Evolutionary conservation across 2,797 vertebrate species (phyloP).

Genomic region (Oreochromis grahami): DNA sequence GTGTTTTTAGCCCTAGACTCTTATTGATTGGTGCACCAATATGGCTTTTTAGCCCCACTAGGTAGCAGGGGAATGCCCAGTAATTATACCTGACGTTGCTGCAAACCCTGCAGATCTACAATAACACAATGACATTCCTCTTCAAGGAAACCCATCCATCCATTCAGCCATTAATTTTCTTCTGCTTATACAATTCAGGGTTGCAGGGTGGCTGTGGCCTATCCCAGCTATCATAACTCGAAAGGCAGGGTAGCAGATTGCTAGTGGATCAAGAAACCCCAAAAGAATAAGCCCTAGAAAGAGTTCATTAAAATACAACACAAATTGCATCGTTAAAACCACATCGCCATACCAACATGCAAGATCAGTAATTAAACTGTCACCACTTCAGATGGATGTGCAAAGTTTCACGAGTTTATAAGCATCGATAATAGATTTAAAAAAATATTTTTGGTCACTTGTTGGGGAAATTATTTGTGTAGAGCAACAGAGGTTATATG

Average conservation of each 20-base stretch:
- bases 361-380: neutral
- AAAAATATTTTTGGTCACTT: neutral
- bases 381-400: neutral
- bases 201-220: neutral
- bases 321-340: neutral
- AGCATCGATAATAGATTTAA: neutral
- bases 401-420: neutral
- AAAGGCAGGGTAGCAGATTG: neutral
- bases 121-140: neutral
- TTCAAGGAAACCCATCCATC: neutral
- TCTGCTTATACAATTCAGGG: neutral
- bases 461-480: neutral
- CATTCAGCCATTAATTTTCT: neutral
- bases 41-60: neutral
- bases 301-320: neutral
- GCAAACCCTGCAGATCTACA: neutral
- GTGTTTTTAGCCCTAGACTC: neutral
- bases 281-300: neutral
- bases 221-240: neutral
- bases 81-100: neutral
- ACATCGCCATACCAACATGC: neutral
- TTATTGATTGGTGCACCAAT: neutral
- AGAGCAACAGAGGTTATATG: neutral
- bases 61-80: neutral
- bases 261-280: neutral